Base-by-base conservation (phyloP, 2,113 vertebrate species). In the Chaenocephalus aceratus region DNA sequence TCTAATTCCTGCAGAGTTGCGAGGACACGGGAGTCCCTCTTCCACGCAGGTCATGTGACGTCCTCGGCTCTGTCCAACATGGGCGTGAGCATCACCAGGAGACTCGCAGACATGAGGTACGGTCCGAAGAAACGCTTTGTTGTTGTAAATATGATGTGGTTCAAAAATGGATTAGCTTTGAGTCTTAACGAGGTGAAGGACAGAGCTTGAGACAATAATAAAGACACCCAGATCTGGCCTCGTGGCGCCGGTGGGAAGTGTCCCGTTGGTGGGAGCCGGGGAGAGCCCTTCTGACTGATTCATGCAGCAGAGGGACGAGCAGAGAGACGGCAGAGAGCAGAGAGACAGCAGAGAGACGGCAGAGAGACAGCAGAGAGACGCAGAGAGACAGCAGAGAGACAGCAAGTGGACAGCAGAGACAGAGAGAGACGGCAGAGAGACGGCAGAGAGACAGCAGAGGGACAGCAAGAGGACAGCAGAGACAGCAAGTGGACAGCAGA, bases 21-120 rank as follows among this genome's bases (percentile, higher is more conserved):
- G 94, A 99, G 96, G 91, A 99, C 98, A 81, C 96, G 97, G 86
- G 97, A 98, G 81, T 95, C 96, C 12, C 93, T 99, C 21, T 96
- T 96, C 44, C 96, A 97, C 78, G 98, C 97, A 0, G 96, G 98
- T 26, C 97, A 97, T 88, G 96, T 96, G 92, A 99, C 98, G 1
- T 95, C 97, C 3, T 95, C 96, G 62, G 97, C 97, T 5, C 88
- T 99, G 86, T 97, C 96, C 80, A 96, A 83, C 0, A 52, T 99
- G 92, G 95, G 97, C 4, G 94, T 97, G 58, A 96, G 93, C 82
- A 95, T 99, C 92, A 96, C 96, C 92, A 95, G 95, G 90, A 97
- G 96, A 79, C 91, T 99, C 58, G 96, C 96, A 72, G 96, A 97
- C 53, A 97, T 99, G 96, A 99, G 97, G 98, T 99, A 93, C 7